Evolutionary conservation across 2,888 invertebrate genomes (phyloP).

Genomic region (Hirtodrosophila confusa): DNA sequence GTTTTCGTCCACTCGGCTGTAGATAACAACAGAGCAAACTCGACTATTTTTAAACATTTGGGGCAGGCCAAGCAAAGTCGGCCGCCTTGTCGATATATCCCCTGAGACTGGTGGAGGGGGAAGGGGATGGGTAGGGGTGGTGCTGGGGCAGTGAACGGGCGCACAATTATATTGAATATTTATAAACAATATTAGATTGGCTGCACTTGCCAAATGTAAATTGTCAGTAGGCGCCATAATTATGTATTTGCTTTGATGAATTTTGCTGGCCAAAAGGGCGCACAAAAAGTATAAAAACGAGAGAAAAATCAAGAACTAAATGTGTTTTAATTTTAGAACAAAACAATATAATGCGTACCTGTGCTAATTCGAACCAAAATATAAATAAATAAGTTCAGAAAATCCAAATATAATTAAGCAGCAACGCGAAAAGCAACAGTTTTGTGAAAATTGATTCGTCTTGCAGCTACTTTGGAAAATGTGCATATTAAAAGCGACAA

Average conservation of each 20-base stretch:
- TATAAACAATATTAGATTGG: conserved; percentile 63
- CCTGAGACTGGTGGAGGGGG: conserved; percentile 16
- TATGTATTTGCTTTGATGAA: conserved; percentile 40
- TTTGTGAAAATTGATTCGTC: conserved; percentile 10
- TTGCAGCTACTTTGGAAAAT: conserved; percentile 59
- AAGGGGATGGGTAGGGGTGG: not conserved
- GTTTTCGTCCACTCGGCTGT: conserved; percentile 42
- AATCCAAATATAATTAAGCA: not conserved
- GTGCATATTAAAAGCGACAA: conserved; percentile 60
- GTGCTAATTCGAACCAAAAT: conserved; percentile 10
- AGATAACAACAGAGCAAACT: conserved; percentile 62
- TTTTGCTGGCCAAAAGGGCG: not conserved
- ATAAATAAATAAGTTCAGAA: not conserved
- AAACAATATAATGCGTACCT: conserved; percentile 18
- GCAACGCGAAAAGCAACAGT: not conserved
- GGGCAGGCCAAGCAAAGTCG: conserved; percentile 64
- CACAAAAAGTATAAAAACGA: not conserved
- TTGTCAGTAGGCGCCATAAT: conserved; percentile 51
- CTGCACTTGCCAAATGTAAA: conserved; percentile 46
- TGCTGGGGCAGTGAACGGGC: conserved; percentile 20
- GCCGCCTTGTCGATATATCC: conserved; percentile 64
- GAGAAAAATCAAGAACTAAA: not conserved
- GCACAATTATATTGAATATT: conserved; percentile 60
- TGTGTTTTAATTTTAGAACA: conserved; percentile 28
- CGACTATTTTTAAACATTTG: conserved; percentile 74